phyloP scores from a whole-genome alignment of 2,797 vertebrate genomes.

The Sebastiscus albofasciatus region DNA sequence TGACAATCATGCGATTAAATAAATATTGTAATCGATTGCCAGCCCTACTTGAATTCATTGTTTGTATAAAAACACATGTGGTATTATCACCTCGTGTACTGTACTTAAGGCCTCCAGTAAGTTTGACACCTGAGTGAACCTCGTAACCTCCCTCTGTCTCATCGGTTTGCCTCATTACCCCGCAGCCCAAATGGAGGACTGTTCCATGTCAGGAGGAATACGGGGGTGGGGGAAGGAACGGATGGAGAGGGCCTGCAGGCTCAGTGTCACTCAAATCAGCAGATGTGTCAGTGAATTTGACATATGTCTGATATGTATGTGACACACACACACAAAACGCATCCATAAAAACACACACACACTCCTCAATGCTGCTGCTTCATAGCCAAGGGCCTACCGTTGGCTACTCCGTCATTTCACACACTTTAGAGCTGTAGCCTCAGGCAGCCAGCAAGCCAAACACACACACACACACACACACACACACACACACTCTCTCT shows the following conservation, averaged over 20 bases:
- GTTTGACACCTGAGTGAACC: constrained; percentile 58
- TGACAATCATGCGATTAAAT: too few species aligned
- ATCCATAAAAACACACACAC: constrained; percentile 24
- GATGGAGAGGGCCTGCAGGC: constrained; percentile 61
- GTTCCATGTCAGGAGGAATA: constrained; percentile 53
- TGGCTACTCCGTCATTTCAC: constrained; percentile 72
- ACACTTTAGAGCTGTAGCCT: constrained; percentile 69
- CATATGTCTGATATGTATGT: constrained; percentile 66
- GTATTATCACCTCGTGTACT: constrained; percentile 9
- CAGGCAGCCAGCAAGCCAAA: constrained; percentile 44
- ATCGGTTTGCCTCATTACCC: constrained; percentile 65
- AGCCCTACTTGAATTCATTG: neutral
- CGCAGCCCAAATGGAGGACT: constrained; percentile 57
- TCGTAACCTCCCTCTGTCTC: constrained; percentile 26
- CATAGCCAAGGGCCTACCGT: constrained; percentile 58
- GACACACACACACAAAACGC: constrained; percentile 38
- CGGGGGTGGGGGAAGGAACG: neutral
- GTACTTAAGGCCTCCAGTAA: constrained; percentile 27
- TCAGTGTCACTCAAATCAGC: constrained; percentile 73
- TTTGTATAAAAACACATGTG: neutral
- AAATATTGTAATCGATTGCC: too few species aligned
- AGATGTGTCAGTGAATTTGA: constrained; percentile 73
- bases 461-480: constrained; percentile 20
- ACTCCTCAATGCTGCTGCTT: constrained; percentile 29
- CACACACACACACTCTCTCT: constrained; percentile 19